phyloP scores from a whole-genome alignment of 2,888 invertebrate genomes.

The Teleogryllus oceanicus region DNA sequence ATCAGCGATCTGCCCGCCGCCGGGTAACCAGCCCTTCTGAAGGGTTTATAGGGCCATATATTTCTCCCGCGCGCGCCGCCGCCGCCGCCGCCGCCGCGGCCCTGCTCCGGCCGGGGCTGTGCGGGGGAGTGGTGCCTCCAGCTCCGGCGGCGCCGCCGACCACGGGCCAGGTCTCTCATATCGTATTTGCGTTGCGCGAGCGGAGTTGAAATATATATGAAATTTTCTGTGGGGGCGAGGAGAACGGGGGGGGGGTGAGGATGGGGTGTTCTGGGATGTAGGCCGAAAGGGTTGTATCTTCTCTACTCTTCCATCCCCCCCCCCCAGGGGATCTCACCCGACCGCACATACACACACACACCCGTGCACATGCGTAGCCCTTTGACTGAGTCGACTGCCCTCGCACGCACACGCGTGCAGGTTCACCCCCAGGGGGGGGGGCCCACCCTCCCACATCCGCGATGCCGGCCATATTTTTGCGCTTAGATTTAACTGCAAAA shows the following conservation, averaged over 20 bases:
- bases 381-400: too few species aligned
- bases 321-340: too few species aligned
- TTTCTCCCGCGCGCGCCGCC: background rate
- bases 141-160: background rate
- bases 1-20: slow-evolving; percentile 18
- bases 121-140: background rate
- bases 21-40: slow-evolving; percentile 18
- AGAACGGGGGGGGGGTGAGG: too few species aligned
- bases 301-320: too few species aligned
- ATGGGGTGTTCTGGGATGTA: too few species aligned
- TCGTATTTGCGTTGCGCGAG: background rate
- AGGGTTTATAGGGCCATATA: slow-evolving; percentile 18
- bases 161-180: slow-evolving; percentile 5
- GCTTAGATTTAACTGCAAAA: slow-evolving; percentile 10
- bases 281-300: too few species aligned
- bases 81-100: background rate
- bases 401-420: too few species aligned
- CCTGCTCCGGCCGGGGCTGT: background rate
- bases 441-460: background rate
- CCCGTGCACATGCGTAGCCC: too few species aligned
- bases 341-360: too few species aligned
- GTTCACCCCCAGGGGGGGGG: background rate
- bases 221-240: too few species aligned
- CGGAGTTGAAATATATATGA: background rate
- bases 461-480: slow-evolving; percentile 18